Conservation (phyloP, 1,140 invertebrate genomes). For the Rhyzopertha dominica region DNA sequence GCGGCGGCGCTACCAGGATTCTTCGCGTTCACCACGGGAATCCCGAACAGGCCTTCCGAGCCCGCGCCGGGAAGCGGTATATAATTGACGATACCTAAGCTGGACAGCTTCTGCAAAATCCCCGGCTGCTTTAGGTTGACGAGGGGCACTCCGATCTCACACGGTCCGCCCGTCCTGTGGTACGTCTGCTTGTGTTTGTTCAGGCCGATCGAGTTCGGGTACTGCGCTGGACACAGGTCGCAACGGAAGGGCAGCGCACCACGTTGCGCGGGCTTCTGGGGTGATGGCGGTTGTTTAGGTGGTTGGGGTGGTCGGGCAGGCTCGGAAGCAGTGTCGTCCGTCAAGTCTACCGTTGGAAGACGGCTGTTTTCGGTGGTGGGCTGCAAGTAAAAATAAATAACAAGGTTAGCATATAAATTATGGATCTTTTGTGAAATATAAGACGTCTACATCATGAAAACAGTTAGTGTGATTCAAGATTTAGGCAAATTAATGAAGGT, state of each 20-base stretch:
- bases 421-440: too few species aligned
- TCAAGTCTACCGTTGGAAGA: slow-evolving; percentile 54
- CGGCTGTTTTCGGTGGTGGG: slow-evolving; percentile 34
- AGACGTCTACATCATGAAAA: too few species aligned
- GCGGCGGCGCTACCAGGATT: slow-evolving; percentile 59
- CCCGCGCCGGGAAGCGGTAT: slow-evolving; percentile 64
- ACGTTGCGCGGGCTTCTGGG: slow-evolving; percentile 30
- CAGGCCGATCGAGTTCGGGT: slow-evolving; percentile 60
- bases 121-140: slow-evolving; percentile 65
- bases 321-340: slow-evolving; percentile 47
- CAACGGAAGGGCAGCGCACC: slow-evolving; percentile 55
- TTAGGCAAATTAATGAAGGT: too few species aligned
- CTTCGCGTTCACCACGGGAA: slow-evolving; percentile 67
- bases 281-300: slow-evolving; percentile 7
- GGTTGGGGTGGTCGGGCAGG: slow-evolving; percentile 6
- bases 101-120: slow-evolving; percentile 56
- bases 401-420: too few species aligned
- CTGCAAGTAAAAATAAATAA: slow-evolving; percentile 6
- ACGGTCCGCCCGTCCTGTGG: slow-evolving; percentile 53
- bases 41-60: slow-evolving; percentile 60
- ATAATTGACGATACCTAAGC: slow-evolving; percentile 66
- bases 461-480: too few species aligned
- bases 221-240: slow-evolving; percentile 64
- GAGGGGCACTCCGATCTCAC: slow-evolving; percentile 65
- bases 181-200: slow-evolving; percentile 64